Evolutionary conservation across 1,140 invertebrate species (phyloP), one percentile per base, ranked within the genome.

Genomic region (Spodoptera litura): DNA sequence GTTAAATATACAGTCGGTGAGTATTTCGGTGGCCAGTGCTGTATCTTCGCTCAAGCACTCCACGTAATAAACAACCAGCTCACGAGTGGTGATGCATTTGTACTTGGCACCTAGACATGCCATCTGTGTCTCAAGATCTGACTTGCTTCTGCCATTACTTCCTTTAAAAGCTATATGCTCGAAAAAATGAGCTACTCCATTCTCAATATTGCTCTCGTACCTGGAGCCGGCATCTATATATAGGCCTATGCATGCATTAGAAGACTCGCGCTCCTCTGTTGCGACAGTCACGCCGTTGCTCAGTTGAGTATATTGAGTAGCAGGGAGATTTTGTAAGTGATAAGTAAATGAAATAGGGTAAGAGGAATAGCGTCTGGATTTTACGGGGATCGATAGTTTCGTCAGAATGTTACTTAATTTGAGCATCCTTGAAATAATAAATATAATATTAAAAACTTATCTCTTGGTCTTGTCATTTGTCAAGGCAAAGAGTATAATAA

Each of bases 161-260:
- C 97, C 96, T 94, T 97, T 98, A 84, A 97, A 98, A 25, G 96
- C 96, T 95, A 98, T 97, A 85, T 98, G 97, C 89, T 98, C 97
- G 52, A 98, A 94, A 85, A 97, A 97, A 91, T 98, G 97, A 13
- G 97, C 96, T 15, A 96, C 95, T 52, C 97, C 97, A 94, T 97
- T 98, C 85, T 96, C 97, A 35, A 93, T 89, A 31, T 95, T 95
- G 82, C 91, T 96, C 92, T 98, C 97, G 91, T 96, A 97, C 59
- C 97, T 89, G 73, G 96, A 96, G 10, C 97, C 97, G 55, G 96
- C 96, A 92, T 98, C 96, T 72, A 97, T 97, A 95, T 96, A 97
- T 11, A 98, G 84, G 13, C 97, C 97, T 78, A 98, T 96, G 13
- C 97, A 97, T 31, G 96, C 81, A 38, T 88, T 85, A 51, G 9